These are phyloP conservation scores for Salarias fasciatus DNA, from an alignment of 2,797 vertebrate genomes.

Conservation along the genomic window DNA sequence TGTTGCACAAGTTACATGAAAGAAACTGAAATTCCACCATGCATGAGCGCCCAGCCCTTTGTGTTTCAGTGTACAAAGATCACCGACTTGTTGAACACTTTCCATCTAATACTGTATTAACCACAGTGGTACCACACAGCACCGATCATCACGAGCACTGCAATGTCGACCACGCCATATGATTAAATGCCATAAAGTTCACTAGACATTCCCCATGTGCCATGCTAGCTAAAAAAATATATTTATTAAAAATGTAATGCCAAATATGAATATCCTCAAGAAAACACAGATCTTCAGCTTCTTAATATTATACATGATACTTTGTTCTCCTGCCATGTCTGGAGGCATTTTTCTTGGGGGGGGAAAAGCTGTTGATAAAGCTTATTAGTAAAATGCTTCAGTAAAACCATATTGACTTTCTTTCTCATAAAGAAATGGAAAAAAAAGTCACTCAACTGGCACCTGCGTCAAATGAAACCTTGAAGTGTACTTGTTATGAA, in stretches of 20 bases:
- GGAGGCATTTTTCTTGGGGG: slow-evolving; percentile 25
- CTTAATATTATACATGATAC: slow-evolving; percentile 44
- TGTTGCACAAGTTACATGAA: slow-evolving; percentile 59
- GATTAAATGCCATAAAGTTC: slow-evolving; percentile 34
- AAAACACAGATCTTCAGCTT: slow-evolving; percentile 52
- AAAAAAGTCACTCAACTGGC: slow-evolving; percentile 32
- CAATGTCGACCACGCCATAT: neutral
- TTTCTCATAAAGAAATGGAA: slow-evolving; percentile 32
- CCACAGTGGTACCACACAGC: slow-evolving; percentile 33
- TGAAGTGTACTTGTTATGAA: slow-evolving; percentile 71
- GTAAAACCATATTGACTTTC: slow-evolving; percentile 23
- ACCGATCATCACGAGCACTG: slow-evolving; percentile 30
- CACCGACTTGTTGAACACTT: slow-evolving; percentile 51
- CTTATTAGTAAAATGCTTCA: slow-evolving; percentile 18
- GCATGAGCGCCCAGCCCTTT: slow-evolving; percentile 64
- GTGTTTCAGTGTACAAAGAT: slow-evolving; percentile 51
- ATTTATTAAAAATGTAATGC: slow-evolving; percentile 49
- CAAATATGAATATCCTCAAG: slow-evolving; percentile 70
- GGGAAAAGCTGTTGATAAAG: neutral
- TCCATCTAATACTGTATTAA: slow-evolving; percentile 50
- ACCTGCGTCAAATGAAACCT: slow-evolving; percentile 48
- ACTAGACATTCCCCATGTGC: slow-evolving; percentile 45
- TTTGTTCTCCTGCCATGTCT: slow-evolving; percentile 34
- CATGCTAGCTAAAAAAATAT: slow-evolving; percentile 40
- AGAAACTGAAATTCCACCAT: slow-evolving; percentile 20